Conservation (phyloP, 2,797 vertebrate genomes). For the Heteromormyrus szaboi region DNA sequence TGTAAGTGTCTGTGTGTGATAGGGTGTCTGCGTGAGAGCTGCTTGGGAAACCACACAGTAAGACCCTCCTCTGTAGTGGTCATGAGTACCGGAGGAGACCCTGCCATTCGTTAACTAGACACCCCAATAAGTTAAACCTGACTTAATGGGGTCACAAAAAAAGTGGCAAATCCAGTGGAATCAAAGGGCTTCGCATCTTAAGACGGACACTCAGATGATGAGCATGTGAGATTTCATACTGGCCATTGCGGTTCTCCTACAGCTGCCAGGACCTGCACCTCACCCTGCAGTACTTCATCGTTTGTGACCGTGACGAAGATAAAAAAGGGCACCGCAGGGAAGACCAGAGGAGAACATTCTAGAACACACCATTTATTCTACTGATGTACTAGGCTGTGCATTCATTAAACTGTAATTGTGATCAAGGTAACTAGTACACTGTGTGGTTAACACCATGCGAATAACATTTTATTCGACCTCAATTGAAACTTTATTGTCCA, state of each 20-base stretch:
- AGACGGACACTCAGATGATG: not conserved
- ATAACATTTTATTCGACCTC: not conserved
- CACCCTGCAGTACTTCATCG: not conserved
- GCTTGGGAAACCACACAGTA: not conserved
- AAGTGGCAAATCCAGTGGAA: not conserved
- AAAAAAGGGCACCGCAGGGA: not conserved
- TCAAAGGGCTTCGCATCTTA: not conserved
- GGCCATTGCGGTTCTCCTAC: not conserved
- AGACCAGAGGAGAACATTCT: not conserved
- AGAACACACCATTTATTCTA: not conserved
- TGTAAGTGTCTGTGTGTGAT: not conserved
- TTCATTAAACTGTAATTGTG: not conserved
- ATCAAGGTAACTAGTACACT: not conserved
- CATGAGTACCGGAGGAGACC: not conserved
- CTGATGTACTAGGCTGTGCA: not conserved
- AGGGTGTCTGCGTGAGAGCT: not conserved
- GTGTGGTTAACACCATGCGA: not conserved
- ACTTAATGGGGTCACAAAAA: not conserved
- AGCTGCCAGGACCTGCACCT: not conserved
- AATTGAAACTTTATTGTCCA: not conserved
- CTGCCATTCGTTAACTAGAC: not conserved
- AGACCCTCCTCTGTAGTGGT: not conserved
- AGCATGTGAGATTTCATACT: not conserved
- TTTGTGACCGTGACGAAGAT: not conserved
- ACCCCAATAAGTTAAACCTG: not conserved